phyloP scores from a whole-genome alignment of 2,888 invertebrate genomes.

The Andricus curvator region DNA sequence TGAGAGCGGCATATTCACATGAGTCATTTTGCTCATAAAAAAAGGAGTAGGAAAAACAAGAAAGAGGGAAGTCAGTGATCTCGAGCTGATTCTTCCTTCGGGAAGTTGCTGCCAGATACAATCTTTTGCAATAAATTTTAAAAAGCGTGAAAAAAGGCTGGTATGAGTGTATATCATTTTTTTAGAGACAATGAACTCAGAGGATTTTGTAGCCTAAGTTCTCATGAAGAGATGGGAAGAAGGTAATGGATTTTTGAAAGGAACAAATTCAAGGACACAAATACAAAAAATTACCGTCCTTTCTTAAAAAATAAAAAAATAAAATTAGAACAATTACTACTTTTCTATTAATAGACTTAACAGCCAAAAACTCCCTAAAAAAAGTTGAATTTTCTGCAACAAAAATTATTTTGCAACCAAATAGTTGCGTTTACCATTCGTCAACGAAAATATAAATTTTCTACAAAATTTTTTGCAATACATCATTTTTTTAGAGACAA shows the following conservation, averaged over 20 bases:
- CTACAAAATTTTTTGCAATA: too few relatives aligned
- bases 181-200: background rate
- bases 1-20: background rate
- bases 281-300: background rate
- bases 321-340: background rate
- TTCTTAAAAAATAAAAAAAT: too few relatives aligned
- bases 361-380: too few relatives aligned
- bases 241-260: background rate
- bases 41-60: background rate
- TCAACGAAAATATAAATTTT: too few relatives aligned
- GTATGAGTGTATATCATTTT: background rate
- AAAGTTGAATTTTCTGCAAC: too few relatives aligned
- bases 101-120: background rate
- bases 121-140: background rate
- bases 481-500: background rate
- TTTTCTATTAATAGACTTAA: background rate
- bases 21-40: background rate
- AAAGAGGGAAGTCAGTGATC: conserved; percentile 2
- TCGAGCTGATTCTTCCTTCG: background rate
- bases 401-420: too few relatives aligned
- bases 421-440: too few relatives aligned
- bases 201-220: background rate
- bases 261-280: background rate
- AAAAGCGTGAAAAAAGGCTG: background rate
- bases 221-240: background rate